These are phyloP conservation scores for Galaxea fascicularis DNA, from an alignment of 92 coral and sea anemone species.

Conservation along the genomic window DNA sequence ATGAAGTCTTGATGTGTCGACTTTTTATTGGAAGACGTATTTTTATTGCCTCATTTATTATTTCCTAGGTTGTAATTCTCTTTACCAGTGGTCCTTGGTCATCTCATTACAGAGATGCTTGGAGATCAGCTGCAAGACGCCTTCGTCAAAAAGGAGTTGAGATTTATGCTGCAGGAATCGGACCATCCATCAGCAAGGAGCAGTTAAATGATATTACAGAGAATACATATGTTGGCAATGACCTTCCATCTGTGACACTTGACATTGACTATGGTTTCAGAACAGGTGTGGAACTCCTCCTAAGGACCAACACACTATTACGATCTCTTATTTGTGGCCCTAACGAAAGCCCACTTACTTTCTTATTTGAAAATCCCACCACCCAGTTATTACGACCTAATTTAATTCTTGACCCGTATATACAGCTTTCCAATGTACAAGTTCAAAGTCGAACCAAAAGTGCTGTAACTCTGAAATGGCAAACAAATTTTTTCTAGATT, in stretches of 20 bases:
- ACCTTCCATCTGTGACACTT: slow-evolving; percentile 23
- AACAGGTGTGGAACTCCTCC: slow-evolving; percentile 29
- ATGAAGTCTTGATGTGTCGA: not conserved
- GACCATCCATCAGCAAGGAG: slow-evolving; percentile 49
- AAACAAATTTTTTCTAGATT: no score
- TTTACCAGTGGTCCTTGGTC: slow-evolving; percentile 81
- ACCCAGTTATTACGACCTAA: no score
- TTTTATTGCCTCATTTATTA: not conserved
- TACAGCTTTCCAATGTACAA: no score
- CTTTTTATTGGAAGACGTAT: not conserved
- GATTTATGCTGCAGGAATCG: slow-evolving; percentile 69
- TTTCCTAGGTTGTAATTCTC: slow-evolving; percentile 65
- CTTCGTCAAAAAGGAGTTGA: slow-evolving; percentile 60
- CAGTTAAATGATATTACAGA: slow-evolving; percentile 59
- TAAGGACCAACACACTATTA: no score
- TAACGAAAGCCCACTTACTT: no score
- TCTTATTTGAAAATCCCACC: no score
- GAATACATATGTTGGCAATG: slow-evolving; percentile 21
- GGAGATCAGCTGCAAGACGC: slow-evolving; percentile 43
- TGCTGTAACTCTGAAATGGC: no score
- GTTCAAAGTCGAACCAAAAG: no score
- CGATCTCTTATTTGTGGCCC: no score
- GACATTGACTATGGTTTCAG: slow-evolving; percentile 49
- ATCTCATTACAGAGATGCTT: slow-evolving; percentile 48
- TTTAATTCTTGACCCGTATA: no score